Base-by-base conservation (phyloP, 2,113 vertebrate species). In the Coregonus clupeaformis region DNA sequence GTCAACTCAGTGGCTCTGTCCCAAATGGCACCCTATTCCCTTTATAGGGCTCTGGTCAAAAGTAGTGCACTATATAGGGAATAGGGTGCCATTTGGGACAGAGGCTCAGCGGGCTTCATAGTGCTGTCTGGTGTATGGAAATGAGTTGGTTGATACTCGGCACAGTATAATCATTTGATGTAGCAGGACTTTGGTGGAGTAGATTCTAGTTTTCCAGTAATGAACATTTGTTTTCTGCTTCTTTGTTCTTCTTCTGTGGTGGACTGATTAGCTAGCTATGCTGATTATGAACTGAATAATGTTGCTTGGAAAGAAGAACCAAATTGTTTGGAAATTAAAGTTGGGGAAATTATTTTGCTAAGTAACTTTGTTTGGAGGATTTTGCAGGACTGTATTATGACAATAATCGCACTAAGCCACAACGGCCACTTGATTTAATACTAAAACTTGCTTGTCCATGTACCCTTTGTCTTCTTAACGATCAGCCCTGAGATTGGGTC, bases 101-200 rank as follows among this genome's bases (percentile, higher is more conserved):
- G 24, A 68, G 20, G 30, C 42, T 13, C 49, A 66, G 65, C 49
- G 6, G 65, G 77, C 76, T 73, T 32, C 60, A 1, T 14, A 59
- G 59, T 20, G 69, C 64, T 47, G 47, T 30, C 24, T 72, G 55
- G 62, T 78, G 73, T 64, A 80, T 82, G 29, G 49, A 79, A 68
- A 77, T 68, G 30, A 76, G 60, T 27, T 63, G 32, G 29, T 66
- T 71, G 62, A 62, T 47, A 74, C 70, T 68, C 63, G 63, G 69
- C 63, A 42, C 18, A 59, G 59, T 57, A 72, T 77, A 77, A 79
- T 78, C 16, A 62, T 69, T 76, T 71, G 36, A 72, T 74, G 73
- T 75, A 71, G 70, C 70, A 2, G 16, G 2, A 59, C 30, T 71
- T 75, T 71, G 27, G 73, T 73, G 24, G 22, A 68, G 24, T 64